Conservation (phyloP, 2,888 invertebrate species). For the Mallateleia sp. region DNA sequence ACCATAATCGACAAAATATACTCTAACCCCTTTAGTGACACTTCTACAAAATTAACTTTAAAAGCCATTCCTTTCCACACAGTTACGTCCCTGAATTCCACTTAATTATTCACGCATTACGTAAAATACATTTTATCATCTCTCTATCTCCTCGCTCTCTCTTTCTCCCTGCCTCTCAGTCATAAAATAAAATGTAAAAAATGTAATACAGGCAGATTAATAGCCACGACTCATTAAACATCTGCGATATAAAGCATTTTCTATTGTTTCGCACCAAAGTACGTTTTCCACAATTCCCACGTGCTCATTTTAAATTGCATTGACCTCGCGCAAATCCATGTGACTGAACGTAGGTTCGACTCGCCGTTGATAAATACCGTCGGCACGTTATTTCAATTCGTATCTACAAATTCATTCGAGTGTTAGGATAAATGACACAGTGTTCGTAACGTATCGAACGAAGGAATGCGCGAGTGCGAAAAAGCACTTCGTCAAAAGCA, state of each 20-base stretch:
- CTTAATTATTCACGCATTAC: conserved; percentile 53
- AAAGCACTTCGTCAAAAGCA: not conserved
- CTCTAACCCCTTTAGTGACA: conserved; percentile 19
- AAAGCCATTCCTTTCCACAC: conserved; percentile 42
- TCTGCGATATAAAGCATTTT: conserved; percentile 22
- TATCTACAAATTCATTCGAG: conserved; percentile 15
- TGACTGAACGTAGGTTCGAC: not conserved
- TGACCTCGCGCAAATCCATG: conserved; percentile 33
- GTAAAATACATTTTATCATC: conserved; percentile 43
- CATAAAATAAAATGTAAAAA: conserved; percentile 22
- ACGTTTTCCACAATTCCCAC: conserved; percentile 47
- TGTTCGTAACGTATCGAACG: not conserved
- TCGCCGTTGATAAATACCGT: conserved; percentile 17
- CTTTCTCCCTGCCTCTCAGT: not conserved
- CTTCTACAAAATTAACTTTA: conserved; percentile 47
- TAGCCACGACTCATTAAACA: conserved; percentile 24
- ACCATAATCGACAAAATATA: conserved; percentile 29
- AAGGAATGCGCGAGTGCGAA: not conserved
- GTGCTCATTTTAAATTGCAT: conserved; percentile 37
- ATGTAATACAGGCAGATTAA: conserved; percentile 25
- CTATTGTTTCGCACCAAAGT: conserved; percentile 35
- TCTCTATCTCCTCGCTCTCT: not conserved
- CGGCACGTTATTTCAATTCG: conserved; percentile 35
- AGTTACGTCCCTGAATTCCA: conserved; percentile 26
- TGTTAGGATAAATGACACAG: not conserved